A percentile compares a stretch with the other conserved stretches of the same genome.
These are phyloP conservation scores for Apamea monoglypha DNA, from an alignment of 2,888 invertebrate species.

Conservation along the genomic window DNA sequence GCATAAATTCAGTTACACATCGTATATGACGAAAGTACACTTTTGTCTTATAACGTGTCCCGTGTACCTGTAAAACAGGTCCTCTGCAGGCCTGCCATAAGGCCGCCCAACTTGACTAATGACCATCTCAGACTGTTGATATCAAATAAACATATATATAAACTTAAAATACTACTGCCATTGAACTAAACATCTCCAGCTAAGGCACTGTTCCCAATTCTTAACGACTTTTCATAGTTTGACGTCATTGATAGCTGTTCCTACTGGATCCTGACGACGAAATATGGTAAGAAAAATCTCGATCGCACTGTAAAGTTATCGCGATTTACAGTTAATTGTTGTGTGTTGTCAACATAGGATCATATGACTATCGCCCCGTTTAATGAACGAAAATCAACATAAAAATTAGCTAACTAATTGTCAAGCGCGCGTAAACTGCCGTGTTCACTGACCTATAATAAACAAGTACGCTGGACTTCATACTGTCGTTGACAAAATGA, in stretches of 20 bases:
- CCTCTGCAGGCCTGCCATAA: neutral
- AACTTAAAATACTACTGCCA: constrained; percentile 5
- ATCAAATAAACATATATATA: neutral
- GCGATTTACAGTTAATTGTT: neutral
- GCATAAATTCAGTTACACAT: neutral
- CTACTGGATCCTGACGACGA: neutral
- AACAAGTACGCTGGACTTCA: no score
- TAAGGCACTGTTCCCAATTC: constrained; percentile 3
- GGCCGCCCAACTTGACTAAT: no score
- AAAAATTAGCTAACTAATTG: neutral
- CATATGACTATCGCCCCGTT: neutral
- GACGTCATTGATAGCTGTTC: constrained; percentile 4
- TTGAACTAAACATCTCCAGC: neutral
- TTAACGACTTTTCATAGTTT: neutral
- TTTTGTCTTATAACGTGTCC: constrained; percentile 1
- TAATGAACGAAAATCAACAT: neutral
- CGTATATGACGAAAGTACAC: neutral
- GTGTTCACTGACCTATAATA: no score
- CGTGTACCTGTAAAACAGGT: neutral
- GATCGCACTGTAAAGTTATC: neutral
- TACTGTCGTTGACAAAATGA: no score
- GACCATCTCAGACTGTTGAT: neutral
- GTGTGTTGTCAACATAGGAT: neutral
- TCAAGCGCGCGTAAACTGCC: neutral
- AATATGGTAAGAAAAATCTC: neutral